Percentiles rank a stretch among this genome's conserved stretches.
Evolutionary conservation across 2,888 invertebrate species (phyloP).

Genomic region (Vannuccia rotundouncinata): DNA sequence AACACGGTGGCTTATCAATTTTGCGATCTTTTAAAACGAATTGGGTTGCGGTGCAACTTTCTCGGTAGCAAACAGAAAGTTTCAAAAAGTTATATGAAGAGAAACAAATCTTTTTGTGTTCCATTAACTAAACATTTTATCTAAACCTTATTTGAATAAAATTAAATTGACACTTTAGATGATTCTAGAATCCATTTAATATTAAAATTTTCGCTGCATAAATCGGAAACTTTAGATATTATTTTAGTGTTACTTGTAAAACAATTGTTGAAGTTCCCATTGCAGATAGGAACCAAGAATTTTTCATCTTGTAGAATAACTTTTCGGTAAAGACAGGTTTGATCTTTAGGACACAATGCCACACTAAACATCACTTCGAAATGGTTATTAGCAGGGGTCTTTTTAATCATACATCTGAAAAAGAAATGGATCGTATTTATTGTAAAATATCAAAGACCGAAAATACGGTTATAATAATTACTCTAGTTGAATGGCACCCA

Average conservation of each 20-base stretch:
- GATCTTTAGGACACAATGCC: not conserved
- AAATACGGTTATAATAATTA: not conserved
- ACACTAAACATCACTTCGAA: slow-evolving; percentile 41
- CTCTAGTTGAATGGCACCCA: not conserved
- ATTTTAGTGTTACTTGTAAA: not conserved
- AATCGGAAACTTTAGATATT: no score
- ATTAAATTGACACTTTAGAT: no score
- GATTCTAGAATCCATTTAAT: no score
- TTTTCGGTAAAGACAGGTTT: not conserved
- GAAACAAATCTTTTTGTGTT: no score
- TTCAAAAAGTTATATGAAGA: no score
- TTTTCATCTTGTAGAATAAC: not conserved
- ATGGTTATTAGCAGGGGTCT: slow-evolving; percentile 36
- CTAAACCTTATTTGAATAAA: no score
- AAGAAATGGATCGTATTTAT: not conserved
- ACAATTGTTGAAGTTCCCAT: not conserved
- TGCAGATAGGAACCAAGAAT: not conserved
- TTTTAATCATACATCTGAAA: slow-evolving; percentile 40
- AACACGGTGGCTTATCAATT: no score
- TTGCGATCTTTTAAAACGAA: no score
- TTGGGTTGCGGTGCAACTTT: no score
- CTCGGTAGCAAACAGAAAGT: no score
- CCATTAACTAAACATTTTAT: no score
- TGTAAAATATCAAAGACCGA: not conserved
- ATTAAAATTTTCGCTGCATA: no score